Conservation (phyloP, 2,113 vertebrate genomes). For the Hepsetus odoe region DNA sequence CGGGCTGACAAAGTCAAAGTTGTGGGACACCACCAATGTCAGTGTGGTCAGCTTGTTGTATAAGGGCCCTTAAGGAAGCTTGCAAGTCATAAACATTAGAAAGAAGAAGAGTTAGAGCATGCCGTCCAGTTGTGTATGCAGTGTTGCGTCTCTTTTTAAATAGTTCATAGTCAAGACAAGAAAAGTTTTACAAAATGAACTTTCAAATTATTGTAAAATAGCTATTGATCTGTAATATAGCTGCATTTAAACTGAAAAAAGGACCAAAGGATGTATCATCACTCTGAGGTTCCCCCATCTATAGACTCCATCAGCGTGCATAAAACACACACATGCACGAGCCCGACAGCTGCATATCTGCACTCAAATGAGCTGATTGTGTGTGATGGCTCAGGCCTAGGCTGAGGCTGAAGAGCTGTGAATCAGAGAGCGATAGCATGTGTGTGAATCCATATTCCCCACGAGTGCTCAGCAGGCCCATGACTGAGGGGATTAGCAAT, state of each 20-base stretch:
- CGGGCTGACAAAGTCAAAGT: too few species aligned
- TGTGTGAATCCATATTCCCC: conserved; percentile 29
- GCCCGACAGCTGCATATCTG: not conserved
- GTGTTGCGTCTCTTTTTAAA: too few species aligned
- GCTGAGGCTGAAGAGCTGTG: not conserved
- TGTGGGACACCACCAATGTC: too few species aligned
- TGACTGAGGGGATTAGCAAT: conserved; percentile 43
- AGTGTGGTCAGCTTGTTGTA: too few species aligned
- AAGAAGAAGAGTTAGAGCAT: too few species aligned
- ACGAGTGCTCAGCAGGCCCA: not conserved
- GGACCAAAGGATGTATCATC: not conserved
- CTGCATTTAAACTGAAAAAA: not conserved
- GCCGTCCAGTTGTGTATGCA: too few species aligned
- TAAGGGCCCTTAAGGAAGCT: too few species aligned
- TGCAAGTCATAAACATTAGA: too few species aligned
- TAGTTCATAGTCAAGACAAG: too few species aligned
- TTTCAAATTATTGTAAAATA: too few species aligned
- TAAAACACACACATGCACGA: not conserved
- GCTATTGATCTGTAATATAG: too few species aligned
- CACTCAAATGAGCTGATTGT: conserved; percentile 18
- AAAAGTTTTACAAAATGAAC: too few species aligned
- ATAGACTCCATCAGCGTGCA: not conserved
- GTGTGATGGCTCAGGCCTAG: conserved; percentile 2
- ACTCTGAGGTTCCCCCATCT: not conserved
- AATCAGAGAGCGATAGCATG: conserved; percentile 5